Conservation (phyloP, 1,140 invertebrate species). For the Trigoniulus corallinus region DNA sequence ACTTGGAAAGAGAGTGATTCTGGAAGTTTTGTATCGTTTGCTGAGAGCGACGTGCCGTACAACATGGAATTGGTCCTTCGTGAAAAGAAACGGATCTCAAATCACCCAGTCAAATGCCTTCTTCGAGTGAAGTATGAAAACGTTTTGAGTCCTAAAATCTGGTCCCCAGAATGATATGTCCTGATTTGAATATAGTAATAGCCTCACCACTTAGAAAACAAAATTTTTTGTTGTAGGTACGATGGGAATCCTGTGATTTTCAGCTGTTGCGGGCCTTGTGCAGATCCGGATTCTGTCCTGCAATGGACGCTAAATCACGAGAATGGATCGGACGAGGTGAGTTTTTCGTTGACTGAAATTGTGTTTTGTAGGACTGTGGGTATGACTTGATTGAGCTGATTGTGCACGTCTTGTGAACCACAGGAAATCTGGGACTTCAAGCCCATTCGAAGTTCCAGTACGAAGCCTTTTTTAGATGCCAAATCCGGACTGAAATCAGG, state of each 20-base stretch:
- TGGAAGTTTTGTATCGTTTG: conserved; percentile 12
- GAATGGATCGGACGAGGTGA: conserved; percentile 19
- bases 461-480: too few species aligned
- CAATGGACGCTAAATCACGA: conserved; percentile 30
- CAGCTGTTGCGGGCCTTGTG: conserved; percentile 32
- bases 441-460: not conserved
- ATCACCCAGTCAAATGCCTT: conserved; percentile 31
- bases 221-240: conserved; percentile 16
- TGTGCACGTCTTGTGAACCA: not conserved
- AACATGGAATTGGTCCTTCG: conserved; percentile 20
- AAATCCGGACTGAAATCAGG: too few species aligned
- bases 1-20: conserved; percentile 12
- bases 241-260: conserved; percentile 25
- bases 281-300: conserved; percentile 33
- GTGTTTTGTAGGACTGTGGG: not conserved
- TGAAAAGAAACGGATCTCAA: conserved; percentile 30
- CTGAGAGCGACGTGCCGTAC: conserved; percentile 16
- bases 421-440: too few species aligned
- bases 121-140: conserved; percentile 22
- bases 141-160: conserved; percentile 5
- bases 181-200: not conserved
- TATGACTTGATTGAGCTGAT: not conserved
- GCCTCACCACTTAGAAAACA: not conserved
- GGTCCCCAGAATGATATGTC: too few species aligned
- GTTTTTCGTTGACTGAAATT: not conserved